Conservation (phyloP, 2,888 invertebrate species). For the Xestobium rufovillosum region DNA sequence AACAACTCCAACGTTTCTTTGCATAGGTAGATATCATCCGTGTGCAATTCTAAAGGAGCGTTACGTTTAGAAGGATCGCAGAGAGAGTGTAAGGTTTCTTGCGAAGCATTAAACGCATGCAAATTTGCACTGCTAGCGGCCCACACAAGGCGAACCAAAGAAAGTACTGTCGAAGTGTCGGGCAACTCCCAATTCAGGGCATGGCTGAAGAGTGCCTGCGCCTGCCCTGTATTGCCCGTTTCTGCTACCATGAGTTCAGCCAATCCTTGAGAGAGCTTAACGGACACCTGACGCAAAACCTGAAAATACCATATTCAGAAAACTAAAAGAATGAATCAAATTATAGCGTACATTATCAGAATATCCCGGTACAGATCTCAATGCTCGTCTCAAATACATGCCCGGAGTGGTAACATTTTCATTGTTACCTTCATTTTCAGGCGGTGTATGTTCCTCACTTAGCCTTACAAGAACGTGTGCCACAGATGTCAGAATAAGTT, state of each 20-base stretch:
- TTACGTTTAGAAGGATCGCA: slow-evolving; percentile 56
- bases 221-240: slow-evolving; percentile 34
- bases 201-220: slow-evolving; percentile 48
- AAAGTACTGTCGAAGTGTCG: slow-evolving; percentile 63
- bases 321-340: slow-evolving; percentile 2
- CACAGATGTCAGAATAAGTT: slow-evolving; percentile 79
- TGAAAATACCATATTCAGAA: slow-evolving; percentile 19
- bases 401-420: slow-evolving; percentile 42
- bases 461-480: slow-evolving; percentile 65
- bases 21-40: slow-evolving; percentile 47
- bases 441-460: slow-evolving; percentile 41
- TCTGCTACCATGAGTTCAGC: slow-evolving; percentile 53
- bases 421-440: slow-evolving; percentile 35
- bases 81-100: slow-evolving; percentile 56
- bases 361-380: slow-evolving; percentile 76
- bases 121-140: slow-evolving; percentile 66
- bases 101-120: slow-evolving; percentile 51
- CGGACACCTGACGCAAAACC: slow-evolving; percentile 68
- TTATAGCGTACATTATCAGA: slow-evolving; percentile 62
- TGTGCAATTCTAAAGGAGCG: slow-evolving; percentile 46
- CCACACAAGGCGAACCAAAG: slow-evolving; percentile 72
- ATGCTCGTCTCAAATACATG: slow-evolving; percentile 66
- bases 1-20: slow-evolving; percentile 90
- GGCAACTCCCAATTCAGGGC: slow-evolving; percentile 64
- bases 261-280: slow-evolving; percentile 73